phyloP scores from a whole-genome alignment of 2,113 vertebrate genomes.

The Podilymbus podiceps region DNA sequence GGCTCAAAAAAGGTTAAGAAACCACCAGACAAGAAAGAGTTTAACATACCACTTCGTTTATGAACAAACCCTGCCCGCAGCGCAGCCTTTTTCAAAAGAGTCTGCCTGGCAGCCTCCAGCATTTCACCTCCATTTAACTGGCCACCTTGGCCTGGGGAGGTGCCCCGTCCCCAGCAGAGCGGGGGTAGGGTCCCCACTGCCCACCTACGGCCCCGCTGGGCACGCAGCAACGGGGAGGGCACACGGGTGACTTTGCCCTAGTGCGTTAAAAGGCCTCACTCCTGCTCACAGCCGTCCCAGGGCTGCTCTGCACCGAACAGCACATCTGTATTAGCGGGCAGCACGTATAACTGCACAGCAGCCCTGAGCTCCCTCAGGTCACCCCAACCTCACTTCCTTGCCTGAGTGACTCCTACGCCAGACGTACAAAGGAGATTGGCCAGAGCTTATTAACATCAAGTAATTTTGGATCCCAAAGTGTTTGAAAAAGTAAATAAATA shows the following conservation, averaged over 20 bases:
- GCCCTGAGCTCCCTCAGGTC: background rate
- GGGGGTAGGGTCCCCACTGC: background rate
- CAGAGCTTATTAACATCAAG: background rate
- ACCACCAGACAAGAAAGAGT: background rate
- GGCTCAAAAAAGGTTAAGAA: background rate
- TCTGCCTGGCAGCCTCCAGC: background rate
- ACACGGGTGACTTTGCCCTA: background rate
- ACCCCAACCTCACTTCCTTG: background rate
- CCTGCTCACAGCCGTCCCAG: background rate
- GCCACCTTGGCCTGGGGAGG: background rate
- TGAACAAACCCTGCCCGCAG: background rate
- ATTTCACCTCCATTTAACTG: background rate
- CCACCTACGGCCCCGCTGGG: rapidly evolving
- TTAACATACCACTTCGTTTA: background rate
- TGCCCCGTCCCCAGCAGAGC: background rate
- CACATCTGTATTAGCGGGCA: background rate
- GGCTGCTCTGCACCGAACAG: background rate
- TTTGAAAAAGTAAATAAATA: background rate
- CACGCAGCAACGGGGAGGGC: background rate
- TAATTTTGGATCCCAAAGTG: background rate
- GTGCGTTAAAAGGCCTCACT: background rate
- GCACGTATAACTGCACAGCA: background rate
- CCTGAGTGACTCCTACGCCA: background rate
- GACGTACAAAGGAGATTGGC: background rate
- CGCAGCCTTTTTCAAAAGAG: background rate